phyloP scores from a whole-genome alignment of 2,888 invertebrate genomes.

The Mystacides longicornis region DNA sequence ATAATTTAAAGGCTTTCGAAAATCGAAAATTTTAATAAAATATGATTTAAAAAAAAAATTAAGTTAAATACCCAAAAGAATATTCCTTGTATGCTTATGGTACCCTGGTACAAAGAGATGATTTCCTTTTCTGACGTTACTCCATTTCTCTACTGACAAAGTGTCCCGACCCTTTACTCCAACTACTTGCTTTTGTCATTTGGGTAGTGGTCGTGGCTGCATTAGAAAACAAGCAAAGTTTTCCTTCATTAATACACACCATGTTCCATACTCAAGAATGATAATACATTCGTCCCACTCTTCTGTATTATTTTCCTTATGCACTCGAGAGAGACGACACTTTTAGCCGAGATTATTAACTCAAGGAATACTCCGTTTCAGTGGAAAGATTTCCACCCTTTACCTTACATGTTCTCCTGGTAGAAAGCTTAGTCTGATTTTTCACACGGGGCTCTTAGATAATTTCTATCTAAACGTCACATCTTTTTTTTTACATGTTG shows the following conservation, averaged over 20 bases:
- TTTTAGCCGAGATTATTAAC: background rate
- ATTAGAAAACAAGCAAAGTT: slow-evolving; percentile 9
- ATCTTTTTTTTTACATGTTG: background rate
- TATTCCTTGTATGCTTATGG: slow-evolving; percentile 8
- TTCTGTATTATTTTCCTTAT: background rate
- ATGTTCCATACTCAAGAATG: background rate
- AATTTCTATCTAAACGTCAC: slow-evolving; percentile 12
- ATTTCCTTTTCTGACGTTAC: slow-evolving; percentile 25
- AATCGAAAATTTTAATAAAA: no score
- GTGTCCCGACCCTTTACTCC: background rate
- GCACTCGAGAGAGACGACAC: slow-evolving; percentile 15
- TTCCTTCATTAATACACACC: background rate
- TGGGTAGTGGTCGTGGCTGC: background rate
- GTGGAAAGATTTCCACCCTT: slow-evolving; percentile 10
- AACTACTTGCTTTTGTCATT: background rate
- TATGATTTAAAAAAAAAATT: no score
- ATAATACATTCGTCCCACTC: background rate
- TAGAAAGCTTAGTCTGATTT: slow-evolving; percentile 25
- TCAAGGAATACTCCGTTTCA: background rate
- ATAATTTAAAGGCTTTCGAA: no score
- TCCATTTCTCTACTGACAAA: slow-evolving; percentile 11
- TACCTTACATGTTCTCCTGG: slow-evolving; percentile 16
- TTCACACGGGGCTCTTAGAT: slow-evolving; percentile 26
- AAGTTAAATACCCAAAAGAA: no score
- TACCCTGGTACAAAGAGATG: slow-evolving; percentile 16